Evolutionary conservation across 2,888 invertebrate genomes (phyloP).

Genomic region (Lepidochrysops patricia): DNA sequence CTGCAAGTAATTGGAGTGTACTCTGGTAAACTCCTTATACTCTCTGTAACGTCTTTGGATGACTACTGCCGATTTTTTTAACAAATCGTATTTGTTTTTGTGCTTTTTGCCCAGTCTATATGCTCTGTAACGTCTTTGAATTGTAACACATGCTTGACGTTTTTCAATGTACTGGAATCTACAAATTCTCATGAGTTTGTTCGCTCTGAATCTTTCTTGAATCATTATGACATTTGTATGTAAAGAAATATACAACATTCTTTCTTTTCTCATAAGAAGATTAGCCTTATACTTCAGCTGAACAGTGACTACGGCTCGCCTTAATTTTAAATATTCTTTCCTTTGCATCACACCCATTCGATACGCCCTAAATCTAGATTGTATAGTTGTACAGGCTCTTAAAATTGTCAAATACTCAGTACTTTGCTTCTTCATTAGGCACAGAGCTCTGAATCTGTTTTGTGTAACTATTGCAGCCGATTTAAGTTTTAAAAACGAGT

Average conservation of each 20-base stretch:
- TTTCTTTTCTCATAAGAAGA: constrained; percentile 39
- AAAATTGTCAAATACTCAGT: constrained; percentile 43
- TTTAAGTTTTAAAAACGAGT: constrained; percentile 34
- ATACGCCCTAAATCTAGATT: constrained; percentile 49
- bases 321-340: constrained; percentile 39
- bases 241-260: constrained; percentile 34
- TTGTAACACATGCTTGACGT: constrained; percentile 42
- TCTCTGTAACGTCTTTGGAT: constrained; percentile 57
- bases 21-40: constrained; percentile 31
- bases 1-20: constrained; percentile 36
- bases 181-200: constrained; percentile 41
- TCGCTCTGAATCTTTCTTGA: constrained; percentile 54
- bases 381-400: constrained; percentile 49
- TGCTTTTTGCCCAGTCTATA: constrained; percentile 35
- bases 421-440: constrained; percentile 43
- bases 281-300: constrained; percentile 47
- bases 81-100: constrained; percentile 34
- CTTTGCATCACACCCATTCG: constrained; percentile 36
- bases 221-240: constrained; percentile 31
- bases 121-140: constrained; percentile 57
- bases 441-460: constrained; percentile 46
- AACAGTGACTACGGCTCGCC: constrained; percentile 32
- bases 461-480: constrained; percentile 36
- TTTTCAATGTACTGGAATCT: constrained; percentile 42
- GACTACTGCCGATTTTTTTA: constrained; percentile 40